These are phyloP conservation scores for Umimayanthus chanpuru DNA, from an alignment of 92 coral and sea anemone species.

Conservation along the genomic window DNA sequence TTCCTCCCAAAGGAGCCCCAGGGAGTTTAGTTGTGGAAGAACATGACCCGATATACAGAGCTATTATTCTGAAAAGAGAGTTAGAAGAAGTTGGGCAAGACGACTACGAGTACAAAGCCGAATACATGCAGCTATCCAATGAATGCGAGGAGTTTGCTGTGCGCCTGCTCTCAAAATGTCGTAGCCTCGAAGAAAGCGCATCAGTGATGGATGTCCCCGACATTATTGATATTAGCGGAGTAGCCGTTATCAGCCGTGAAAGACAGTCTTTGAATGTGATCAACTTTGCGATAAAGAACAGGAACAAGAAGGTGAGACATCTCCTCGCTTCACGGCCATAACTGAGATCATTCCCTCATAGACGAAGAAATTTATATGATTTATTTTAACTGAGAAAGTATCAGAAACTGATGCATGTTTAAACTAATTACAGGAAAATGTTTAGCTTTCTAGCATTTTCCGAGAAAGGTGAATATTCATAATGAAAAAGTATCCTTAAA, in stretches of 20 bases:
- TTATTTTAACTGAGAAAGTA: background rate
- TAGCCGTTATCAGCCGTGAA: constrained; percentile 31
- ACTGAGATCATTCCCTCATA: too few relatives aligned
- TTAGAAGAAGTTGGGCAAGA: constrained; percentile 55
- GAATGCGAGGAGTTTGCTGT: constrained; percentile 82
- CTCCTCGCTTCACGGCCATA: background rate
- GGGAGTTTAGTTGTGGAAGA: background rate
- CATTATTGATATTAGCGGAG: constrained; percentile 42
- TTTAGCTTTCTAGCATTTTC: too few relatives aligned
- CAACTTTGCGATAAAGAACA: constrained; percentile 72
- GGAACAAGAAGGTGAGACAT: constrained; percentile 65
- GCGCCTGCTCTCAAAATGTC: constrained; percentile 73
- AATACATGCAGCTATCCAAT: constrained; percentile 65
- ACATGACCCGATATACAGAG: constrained; percentile 75
- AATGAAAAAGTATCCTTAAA: background rate
- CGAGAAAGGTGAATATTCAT: too few relatives aligned
- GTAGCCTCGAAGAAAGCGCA: constrained; percentile 74
- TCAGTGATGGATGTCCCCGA: constrained; percentile 77
- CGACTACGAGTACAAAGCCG: constrained; percentile 79
- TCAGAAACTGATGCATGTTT: background rate
- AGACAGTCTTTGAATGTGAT: constrained; percentile 57
- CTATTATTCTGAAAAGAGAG: constrained; percentile 65
- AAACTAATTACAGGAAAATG: too few relatives aligned
- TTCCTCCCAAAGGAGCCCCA: background rate
- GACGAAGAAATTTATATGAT: background rate